Percentiles rank a stretch among this genome's conserved stretches.
These are phyloP conservation scores for Thecophora atra DNA, from an alignment of 2,888 invertebrate species.

Conservation along the genomic window DNA sequence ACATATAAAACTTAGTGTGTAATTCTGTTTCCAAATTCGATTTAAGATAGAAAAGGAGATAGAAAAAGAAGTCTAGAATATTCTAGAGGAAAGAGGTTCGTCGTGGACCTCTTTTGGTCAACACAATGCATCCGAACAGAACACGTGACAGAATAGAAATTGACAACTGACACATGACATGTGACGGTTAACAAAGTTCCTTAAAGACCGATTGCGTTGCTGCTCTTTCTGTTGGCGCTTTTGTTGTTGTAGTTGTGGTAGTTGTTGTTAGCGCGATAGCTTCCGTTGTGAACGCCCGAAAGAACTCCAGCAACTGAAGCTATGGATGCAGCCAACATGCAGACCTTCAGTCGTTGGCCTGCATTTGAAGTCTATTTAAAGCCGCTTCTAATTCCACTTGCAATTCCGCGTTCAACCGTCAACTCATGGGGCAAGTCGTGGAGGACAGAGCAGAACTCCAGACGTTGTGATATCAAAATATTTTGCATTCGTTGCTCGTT, in stretches of 20 bases:
- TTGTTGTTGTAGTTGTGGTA: constrained; percentile 5
- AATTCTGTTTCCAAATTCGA: too few relatives aligned
- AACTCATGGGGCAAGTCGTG: neutral
- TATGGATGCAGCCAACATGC: neutral
- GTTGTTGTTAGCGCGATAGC: constrained; percentile 5
- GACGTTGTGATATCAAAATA: neutral
- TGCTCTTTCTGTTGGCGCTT: neutral
- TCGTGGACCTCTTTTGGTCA: too few relatives aligned
- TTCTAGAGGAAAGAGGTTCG: too few relatives aligned
- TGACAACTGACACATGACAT: constrained; percentile 26
- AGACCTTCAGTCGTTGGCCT: constrained; percentile 4
- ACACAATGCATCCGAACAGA: neutral
- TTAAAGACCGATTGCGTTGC: neutral
- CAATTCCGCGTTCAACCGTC: constrained; percentile 9
- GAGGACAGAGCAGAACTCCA: neutral
- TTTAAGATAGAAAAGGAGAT: too few relatives aligned
- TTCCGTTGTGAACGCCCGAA: constrained; percentile 23
- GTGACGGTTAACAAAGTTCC: neutral
- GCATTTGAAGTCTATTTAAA: constrained; percentile 30
- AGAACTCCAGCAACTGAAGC: constrained; percentile 11
- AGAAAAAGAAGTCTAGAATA: too few relatives aligned
- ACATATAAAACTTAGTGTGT: too few relatives aligned
- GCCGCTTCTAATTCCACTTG: constrained; percentile 21
- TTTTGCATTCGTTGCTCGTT: constrained; percentile 12
- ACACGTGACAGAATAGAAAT: neutral